Conservation (phyloP, 2,113 vertebrate genomes). For the Cricetomys ansorgei region DNA sequence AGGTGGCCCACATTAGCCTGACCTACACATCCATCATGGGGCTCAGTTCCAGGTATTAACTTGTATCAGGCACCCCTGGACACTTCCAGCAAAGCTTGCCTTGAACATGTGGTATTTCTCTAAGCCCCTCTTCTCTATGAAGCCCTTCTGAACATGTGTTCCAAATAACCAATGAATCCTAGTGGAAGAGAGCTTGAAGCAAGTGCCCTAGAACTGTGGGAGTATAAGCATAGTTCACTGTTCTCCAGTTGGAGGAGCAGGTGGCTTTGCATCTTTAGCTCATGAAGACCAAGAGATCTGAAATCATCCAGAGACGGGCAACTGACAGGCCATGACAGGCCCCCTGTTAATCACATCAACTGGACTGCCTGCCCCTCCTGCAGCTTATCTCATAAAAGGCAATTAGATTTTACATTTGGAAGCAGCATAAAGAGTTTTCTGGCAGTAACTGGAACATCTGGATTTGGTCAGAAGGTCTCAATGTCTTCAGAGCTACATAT, state of each 20-base stretch:
- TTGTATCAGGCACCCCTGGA: not conserved
- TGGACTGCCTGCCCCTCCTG: not conserved
- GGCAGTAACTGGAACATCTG: conserved; percentile 10
- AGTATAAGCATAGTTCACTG: not conserved
- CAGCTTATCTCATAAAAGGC: not conserved
- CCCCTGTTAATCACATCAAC: not conserved
- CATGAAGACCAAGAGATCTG: not conserved
- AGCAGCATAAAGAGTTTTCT: not conserved
- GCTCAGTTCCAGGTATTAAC: not conserved
- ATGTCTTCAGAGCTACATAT: conserved; percentile 12
- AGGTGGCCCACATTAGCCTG: not conserved
- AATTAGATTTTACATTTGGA: not conserved
- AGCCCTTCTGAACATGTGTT: no score
- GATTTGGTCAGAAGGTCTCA: not conserved
- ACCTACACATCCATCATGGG: not conserved
- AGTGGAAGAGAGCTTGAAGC: not conserved
- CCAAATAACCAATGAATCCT: not conserved
- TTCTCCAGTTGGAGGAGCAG: not conserved
- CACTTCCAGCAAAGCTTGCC: not conserved
- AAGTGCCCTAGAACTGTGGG: not conserved
- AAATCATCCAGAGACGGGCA: not conserved
- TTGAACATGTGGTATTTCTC: not conserved
- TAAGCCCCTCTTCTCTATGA: no score
- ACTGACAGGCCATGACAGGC: not conserved
- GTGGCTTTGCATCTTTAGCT: not conserved